These are phyloP conservation scores for Heliconius sara DNA, from an alignment of 2,888 invertebrate genomes.

Conservation along the genomic window DNA sequence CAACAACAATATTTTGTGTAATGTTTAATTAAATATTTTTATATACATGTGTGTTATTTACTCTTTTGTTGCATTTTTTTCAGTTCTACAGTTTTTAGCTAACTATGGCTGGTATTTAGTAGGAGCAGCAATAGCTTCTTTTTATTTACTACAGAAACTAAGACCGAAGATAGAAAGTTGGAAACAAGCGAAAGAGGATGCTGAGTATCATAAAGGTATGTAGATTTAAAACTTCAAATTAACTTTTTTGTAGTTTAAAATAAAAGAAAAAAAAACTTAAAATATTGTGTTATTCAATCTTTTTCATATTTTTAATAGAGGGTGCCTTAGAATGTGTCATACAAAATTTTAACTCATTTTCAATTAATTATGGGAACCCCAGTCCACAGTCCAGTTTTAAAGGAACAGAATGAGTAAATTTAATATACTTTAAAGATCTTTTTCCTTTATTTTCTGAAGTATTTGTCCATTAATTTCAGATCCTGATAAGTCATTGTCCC, in stretches of 20 bases:
- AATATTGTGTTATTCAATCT: no score
- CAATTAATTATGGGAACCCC: no score
- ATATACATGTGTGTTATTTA: not conserved
- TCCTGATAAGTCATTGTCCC: slow-evolving; percentile 63
- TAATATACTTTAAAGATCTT: not conserved
- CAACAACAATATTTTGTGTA: no score
- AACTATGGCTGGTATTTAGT: slow-evolving; percentile 70
- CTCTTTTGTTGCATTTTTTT: slow-evolving; percentile 30
- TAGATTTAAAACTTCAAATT: not conserved
- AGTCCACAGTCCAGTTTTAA: no score
- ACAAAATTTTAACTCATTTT: no score
- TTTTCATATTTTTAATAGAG: no score
- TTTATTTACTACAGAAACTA: slow-evolving; percentile 52
- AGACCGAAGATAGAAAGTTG: slow-evolving; percentile 56
- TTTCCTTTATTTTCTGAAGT: not conserved
- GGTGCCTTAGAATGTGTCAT: no score
- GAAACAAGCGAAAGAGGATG: slow-evolving; percentile 66
- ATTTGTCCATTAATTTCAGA: slow-evolving; percentile 54
- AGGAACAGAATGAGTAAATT: no score
- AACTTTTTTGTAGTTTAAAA: not conserved
- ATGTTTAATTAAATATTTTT: not conserved
- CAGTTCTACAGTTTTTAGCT: slow-evolving; percentile 64
- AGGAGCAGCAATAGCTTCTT: slow-evolving; percentile 47
- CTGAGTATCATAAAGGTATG: slow-evolving; percentile 67
- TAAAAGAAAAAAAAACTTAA: no score